Evolutionary conservation across 2,888 invertebrate species (phyloP).

Genomic region (Drosophila mimica): DNA sequence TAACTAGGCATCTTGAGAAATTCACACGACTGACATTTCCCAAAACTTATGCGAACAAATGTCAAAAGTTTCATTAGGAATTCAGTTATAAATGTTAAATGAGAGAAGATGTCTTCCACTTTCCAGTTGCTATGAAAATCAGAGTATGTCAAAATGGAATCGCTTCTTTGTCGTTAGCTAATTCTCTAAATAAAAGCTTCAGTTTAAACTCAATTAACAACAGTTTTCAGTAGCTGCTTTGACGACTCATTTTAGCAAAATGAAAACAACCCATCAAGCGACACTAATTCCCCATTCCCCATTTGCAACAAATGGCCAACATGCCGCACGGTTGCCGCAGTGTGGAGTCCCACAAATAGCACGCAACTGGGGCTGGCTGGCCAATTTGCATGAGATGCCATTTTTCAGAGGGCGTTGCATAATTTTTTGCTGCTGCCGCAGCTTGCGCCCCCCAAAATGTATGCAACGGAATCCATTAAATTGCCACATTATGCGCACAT

Average conservation of each 20-base stretch:
- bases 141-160: neutral
- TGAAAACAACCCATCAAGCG: slow-evolving; percentile 22
- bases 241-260: slow-evolving; percentile 15
- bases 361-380: slow-evolving; percentile 32
- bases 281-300: neutral
- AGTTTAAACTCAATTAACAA: slow-evolving; percentile 8
- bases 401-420: slow-evolving; percentile 69
- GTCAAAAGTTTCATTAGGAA: neutral
- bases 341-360: slow-evolving; percentile 49
- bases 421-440: slow-evolving; percentile 45
- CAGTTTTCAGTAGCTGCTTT: neutral
- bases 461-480: slow-evolving; percentile 66
- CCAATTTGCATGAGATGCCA: slow-evolving; percentile 69
- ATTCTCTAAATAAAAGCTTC: neutral
- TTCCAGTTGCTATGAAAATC: neutral
- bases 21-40: neutral
- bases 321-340: slow-evolving; percentile 57
- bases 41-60: neutral
- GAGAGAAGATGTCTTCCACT: neutral
- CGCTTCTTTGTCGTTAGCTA: neutral
- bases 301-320: slow-evolving; percentile 40
- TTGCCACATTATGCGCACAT: slow-evolving; percentile 67
- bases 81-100: neutral
- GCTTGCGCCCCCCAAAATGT: slow-evolving; percentile 40
- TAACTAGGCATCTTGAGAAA: neutral